Conservation (phyloP, 1,140 invertebrate species). For the Conus ventricosus region DNA sequence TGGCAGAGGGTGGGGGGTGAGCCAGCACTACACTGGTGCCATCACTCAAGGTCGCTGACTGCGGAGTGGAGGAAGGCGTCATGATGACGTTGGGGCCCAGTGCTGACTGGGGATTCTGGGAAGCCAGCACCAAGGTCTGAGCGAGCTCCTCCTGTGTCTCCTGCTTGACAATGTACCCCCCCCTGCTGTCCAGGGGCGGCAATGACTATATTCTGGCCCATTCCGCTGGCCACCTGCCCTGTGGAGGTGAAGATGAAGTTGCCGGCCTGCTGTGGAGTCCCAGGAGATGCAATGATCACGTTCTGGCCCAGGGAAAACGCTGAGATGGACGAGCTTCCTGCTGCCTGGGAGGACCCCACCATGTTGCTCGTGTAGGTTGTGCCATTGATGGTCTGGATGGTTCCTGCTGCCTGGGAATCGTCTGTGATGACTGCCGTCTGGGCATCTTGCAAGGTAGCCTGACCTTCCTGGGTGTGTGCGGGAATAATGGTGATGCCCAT, state of each 20-base stretch:
- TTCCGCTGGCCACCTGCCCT: slow-evolving; percentile 13
- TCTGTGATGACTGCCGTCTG: slow-evolving; percentile 35
- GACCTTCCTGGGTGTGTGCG: slow-evolving; percentile 3
- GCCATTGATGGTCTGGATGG: slow-evolving; percentile 21
- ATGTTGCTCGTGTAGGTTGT: not conserved
- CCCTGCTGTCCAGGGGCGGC: slow-evolving; percentile 43
- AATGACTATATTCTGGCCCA: slow-evolving; percentile 47
- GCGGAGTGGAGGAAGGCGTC: not conserved
- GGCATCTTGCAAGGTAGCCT: slow-evolving; percentile 34
- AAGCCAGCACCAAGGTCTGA: slow-evolving; percentile 45
- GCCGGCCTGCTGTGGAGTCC: slow-evolving; percentile 38
- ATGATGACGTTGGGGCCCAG: slow-evolving; percentile 41
- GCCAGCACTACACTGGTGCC: slow-evolving; percentile 39
- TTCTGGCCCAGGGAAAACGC: slow-evolving; percentile 48
- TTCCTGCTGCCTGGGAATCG: slow-evolving; percentile 19
- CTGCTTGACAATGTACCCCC: slow-evolving; percentile 42
- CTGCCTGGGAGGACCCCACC: slow-evolving; percentile 16
- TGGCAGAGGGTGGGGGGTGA: slow-evolving; percentile 23
- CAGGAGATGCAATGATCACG: slow-evolving; percentile 48
- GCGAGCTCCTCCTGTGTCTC: slow-evolving; percentile 45
- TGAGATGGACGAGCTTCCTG: slow-evolving; percentile 21
- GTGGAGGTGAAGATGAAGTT: slow-evolving; percentile 44
- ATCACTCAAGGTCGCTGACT: slow-evolving; percentile 32
- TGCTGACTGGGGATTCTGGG: slow-evolving; percentile 44
- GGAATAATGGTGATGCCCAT: slow-evolving; percentile 40